Base-by-base conservation (phyloP, 2,797 vertebrate genomes). In the Vultur gryphus region DNA sequence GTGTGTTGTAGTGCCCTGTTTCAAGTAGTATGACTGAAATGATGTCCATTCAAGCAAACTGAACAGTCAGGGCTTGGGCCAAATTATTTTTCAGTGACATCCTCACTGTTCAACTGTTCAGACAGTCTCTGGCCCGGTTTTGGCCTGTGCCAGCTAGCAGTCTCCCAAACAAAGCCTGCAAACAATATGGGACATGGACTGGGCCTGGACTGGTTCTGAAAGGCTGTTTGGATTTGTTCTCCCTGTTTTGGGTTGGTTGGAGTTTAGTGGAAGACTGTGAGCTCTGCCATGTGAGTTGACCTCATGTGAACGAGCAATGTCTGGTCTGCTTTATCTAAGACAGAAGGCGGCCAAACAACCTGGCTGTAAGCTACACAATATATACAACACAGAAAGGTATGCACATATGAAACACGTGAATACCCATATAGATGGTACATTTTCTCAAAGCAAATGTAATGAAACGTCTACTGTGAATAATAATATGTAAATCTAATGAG, bases 401-500 rank as follows among this genome's bases (percentile, higher is more conserved):
- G 51, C 52, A 54, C 67, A 16, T 44, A 49, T 37, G 67, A 86
- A 93, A 58, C 77, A 61, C 85, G 39, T 54, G 86, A 87, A 82
- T 87, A 31, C 55, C 49, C 67, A 61, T 82, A 89, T 76, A 90
- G 85, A 91, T 80, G 48, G 52, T 73, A 57, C 73, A 64, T 94
- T 95, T 96, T 89, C 85, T 95, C 84, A 78, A 78, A 93, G 82
- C 13, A 61, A 72, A 93, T n/a, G 65, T 95, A 95, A 95, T 95
- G 84, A 92, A 94, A 90, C 3, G 15, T 90, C 83, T 91, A 55
- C 86, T 87, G 71, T 96, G 95, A 92, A 91, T 89, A 96, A 87
- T 90, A 95, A 95, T 96, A 97, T 89, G 80, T 67, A 95, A 94
- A 93, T 94, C 70, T 95, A 94, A 80, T 48, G 80, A 87, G 77